Evolutionary conservation across 2,888 invertebrate species (phyloP), one percentile per base, ranked within the genome.

Genomic region (Hecatera dysodea): DNA sequence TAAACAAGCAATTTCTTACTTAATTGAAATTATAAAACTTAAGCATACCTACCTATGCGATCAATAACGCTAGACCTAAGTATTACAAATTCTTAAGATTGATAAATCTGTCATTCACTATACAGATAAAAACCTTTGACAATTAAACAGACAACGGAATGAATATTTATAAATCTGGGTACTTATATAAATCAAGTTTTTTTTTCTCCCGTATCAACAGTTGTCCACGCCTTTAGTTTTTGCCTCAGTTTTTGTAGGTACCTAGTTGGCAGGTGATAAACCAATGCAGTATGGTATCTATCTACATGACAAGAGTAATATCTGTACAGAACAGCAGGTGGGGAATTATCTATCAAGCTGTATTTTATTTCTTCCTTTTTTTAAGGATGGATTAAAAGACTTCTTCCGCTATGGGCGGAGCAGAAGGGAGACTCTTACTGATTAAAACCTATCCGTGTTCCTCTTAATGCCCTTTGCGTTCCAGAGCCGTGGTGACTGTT

Each of bases 221-320:
- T 66, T 75, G 78, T 69, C 50, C 33, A 75, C 53, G 75, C 75
- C 75, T 68, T 42, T 6, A 1, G 27, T 70, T 80, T 80, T 80
- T 75, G 46, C 39, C 15, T 24, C n/a, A 50, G 53, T 70, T 76
- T 80, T 78, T 78, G 19, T 67, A 1, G n/a, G n/a, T n/a, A n/a
- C n/a, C n/a, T n/a, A n/a, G 9, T 15, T 9, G 42, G 64, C 78
- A 79, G 78, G 81, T 79, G 70, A 9, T 57, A 1, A 29, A 29
- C 29, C 53, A 69, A 44, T 71, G 50, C 24, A 39, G 39, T 42
- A n/a, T 11, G 60, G 53, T 69, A 80, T 80, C 77, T 71, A 36
- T 80, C 77, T 71, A 36, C 46, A 59, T 53, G 8, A 33, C 22
- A 50, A 53, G 44, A 80, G 17, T 71, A 65, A 57, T 67, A 61